Conservation (phyloP, 2,797 vertebrate species). For the Remorina albescens region DNA sequence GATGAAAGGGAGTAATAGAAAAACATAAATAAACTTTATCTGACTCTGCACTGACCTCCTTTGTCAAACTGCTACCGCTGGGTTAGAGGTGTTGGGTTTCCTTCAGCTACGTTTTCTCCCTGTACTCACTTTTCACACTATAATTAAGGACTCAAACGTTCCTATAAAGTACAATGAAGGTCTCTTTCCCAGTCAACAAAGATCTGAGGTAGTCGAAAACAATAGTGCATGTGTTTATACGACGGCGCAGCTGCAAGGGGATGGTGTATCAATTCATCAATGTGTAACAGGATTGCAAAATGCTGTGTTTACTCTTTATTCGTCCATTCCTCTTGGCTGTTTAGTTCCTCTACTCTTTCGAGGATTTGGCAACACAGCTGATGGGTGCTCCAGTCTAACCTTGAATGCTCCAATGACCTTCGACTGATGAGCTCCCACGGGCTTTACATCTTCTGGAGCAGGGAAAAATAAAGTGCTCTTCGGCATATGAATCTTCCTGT, state of each 20-base stretch:
- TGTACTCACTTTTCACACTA: conserved; percentile 49
- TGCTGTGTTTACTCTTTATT: conserved; percentile 71
- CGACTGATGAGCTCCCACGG: conserved; percentile 41
- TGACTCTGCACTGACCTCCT: conserved; percentile 75
- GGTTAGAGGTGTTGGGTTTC: conserved; percentile 75
- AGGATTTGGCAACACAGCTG: conserved; percentile 71
- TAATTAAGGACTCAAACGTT: conserved; percentile 55
- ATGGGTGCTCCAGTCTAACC: conserved; percentile 59
- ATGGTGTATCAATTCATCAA: conserved; percentile 64
- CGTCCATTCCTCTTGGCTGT: conserved; percentile 66
- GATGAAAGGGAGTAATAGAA: conserved; percentile 74
- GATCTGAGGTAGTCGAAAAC: conserved; percentile 59
- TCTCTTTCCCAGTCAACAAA: conserved; percentile 53
- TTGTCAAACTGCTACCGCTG: conserved; percentile 69
- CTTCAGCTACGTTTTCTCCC: conserved; percentile 42
- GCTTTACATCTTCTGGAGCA: conserved; percentile 36
- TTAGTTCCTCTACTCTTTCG: conserved; percentile 75
- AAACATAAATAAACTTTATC: conserved; percentile 78
- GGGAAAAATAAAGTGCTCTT: conserved; percentile 19
- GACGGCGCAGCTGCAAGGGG: conserved; percentile 60
- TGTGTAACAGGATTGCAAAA: conserved; percentile 72
- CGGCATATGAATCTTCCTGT: conserved; percentile 21
- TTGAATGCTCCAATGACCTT: conserved; percentile 54
- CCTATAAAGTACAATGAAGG: conserved; percentile 39
- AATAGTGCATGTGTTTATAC: conserved; percentile 59